These are phyloP conservation scores for Eulemur albifrons DNA, from an alignment of 2,797 vertebrate genomes.

Conservation along the genomic window DNA sequence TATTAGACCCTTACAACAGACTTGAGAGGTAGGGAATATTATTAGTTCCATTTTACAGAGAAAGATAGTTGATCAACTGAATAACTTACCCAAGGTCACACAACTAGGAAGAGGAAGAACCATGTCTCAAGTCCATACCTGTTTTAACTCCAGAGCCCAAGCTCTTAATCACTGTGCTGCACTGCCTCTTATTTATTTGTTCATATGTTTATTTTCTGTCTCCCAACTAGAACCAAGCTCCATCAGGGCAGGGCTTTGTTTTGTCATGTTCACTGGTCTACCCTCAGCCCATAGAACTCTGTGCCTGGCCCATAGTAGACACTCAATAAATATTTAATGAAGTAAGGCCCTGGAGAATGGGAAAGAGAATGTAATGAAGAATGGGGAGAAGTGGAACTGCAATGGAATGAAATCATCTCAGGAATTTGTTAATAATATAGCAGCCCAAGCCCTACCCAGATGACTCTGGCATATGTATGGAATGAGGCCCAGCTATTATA, in stretches of 20 bases:
- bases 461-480: background rate
- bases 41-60: slow-evolving; percentile 41
- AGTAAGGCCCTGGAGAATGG: background rate
- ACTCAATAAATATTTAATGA: slow-evolving; percentile 37
- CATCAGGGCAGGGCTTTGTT: background rate
- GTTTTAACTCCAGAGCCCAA: background rate
- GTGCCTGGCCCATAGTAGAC: background rate
- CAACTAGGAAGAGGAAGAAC: background rate
- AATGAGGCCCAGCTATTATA: background rate
- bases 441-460: background rate
- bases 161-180: background rate
- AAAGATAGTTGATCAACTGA: slow-evolving; percentile 46
- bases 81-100: slow-evolving; percentile 12
- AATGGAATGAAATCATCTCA: slow-evolving; percentile 32
- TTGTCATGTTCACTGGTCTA: background rate
- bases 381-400: background rate
- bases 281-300: background rate
- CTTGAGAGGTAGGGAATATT: background rate
- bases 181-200: background rate
- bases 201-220: background rate
- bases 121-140: background rate
- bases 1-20: background rate
- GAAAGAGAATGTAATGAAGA: background rate
- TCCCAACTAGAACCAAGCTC: background rate
- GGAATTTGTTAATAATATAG: slow-evolving; percentile 13